phyloP scores from a whole-genome alignment of 2,888 invertebrate genomes.

The Cylloceria caligata region DNA sequence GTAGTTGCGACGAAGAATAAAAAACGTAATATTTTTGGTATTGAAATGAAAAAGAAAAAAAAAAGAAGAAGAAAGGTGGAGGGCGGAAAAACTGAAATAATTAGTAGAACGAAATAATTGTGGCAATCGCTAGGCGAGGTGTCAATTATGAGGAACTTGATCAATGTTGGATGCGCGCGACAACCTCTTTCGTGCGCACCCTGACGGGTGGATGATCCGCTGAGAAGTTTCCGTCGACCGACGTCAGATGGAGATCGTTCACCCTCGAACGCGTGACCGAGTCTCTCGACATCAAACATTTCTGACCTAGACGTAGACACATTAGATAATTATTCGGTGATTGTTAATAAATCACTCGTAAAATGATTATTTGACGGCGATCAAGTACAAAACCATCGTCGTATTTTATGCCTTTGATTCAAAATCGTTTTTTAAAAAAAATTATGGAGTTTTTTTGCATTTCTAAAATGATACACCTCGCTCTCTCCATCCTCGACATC shows the following conservation, averaged over 20 bases:
- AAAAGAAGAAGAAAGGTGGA: not conserved
- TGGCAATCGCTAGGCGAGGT: slow-evolving; percentile 20
- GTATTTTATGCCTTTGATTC: not conserved
- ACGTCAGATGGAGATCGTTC: slow-evolving; percentile 50
- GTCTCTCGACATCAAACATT: not conserved
- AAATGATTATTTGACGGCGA: not conserved
- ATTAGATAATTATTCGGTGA: slow-evolving; percentile 19
- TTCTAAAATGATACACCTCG: not conserved
- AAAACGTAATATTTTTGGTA: slow-evolving; percentile 71
- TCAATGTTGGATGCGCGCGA: slow-evolving; percentile 40
- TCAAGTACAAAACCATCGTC: slow-evolving; percentile 5
- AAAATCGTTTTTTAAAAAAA: not conserved
- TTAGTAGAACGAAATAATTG: slow-evolving; percentile 30
- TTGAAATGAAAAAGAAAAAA: slow-evolving; percentile 37
- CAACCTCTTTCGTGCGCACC: not conserved
- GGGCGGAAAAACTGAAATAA: not conserved
- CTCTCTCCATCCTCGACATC: slow-evolving; percentile 39
- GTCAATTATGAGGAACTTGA: slow-evolving; percentile 16
- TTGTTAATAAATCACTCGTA: slow-evolving; percentile 13
- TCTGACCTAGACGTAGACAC: not conserved
- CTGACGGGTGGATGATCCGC: slow-evolving; percentile 16
- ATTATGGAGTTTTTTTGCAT: not conserved
- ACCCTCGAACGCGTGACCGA: slow-evolving; percentile 22
- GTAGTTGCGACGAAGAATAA: slow-evolving; percentile 57
- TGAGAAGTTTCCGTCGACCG: slow-evolving; percentile 18